These are phyloP conservation scores for Volucella inanis DNA, from an alignment of 2,888 invertebrate species.

Conservation along the genomic window DNA sequence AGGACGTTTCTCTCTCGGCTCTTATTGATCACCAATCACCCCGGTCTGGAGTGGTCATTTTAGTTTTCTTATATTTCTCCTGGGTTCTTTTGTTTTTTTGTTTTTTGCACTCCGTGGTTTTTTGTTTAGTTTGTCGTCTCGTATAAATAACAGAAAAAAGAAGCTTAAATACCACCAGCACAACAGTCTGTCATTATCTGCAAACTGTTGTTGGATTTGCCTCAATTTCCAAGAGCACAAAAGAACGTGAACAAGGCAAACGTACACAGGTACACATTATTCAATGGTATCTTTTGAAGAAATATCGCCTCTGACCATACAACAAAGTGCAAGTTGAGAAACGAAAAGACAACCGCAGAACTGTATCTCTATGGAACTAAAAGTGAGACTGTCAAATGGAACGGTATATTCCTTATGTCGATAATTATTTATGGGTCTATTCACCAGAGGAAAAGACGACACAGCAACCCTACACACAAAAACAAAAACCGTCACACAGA, in stretches of 20 bases:
- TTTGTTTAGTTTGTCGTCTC: constrained; percentile 4
- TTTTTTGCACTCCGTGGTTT: not conserved
- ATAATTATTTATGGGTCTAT: constrained; percentile 62
- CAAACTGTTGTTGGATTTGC: constrained; percentile 26
- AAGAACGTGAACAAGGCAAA: constrained; percentile 12
- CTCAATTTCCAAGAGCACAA: constrained; percentile 18
- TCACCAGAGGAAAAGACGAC: constrained; percentile 23
- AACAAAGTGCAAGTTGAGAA: not conserved
- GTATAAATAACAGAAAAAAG: not conserved
- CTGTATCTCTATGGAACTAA: constrained; percentile 10
- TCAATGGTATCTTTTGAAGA: constrained; percentile 26
- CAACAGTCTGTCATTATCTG: constrained; percentile 42
- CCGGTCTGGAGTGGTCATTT: constrained; percentile 18
- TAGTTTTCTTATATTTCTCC: constrained; percentile 3
- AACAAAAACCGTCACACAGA: constrained; percentile 1
- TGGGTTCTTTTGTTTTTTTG: not conserved
- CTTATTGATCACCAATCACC: constrained; percentile 42
- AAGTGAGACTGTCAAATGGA: constrained; percentile 56
- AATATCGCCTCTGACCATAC: not conserved
- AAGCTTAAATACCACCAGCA: constrained; percentile 22
- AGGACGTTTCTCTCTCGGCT: constrained; percentile 16
- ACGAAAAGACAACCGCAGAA: not conserved
- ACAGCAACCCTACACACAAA: not conserved
- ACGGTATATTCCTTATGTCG: constrained; percentile 55
- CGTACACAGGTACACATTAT: constrained; percentile 17